Evolutionary conservation across 2,797 vertebrate species (phyloP).

Genomic region (Lepus oiostolus): DNA sequence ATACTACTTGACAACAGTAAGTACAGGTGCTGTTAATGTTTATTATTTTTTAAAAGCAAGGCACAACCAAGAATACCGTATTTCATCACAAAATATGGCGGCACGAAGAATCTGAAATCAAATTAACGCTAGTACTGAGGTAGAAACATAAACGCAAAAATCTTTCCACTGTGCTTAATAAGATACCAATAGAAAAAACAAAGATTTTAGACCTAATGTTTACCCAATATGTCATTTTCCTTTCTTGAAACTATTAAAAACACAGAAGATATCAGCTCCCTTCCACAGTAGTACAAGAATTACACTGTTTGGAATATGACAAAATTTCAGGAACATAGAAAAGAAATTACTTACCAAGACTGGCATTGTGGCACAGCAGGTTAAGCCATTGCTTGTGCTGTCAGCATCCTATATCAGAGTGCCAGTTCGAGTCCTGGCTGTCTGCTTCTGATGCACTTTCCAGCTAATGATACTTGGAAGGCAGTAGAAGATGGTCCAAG

Average conservation of each 20-base stretch:
- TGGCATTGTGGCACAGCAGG: too few relatives aligned
- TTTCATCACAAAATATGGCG: background rate
- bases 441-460: too few relatives aligned
- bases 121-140: background rate
- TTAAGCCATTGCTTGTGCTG: too few relatives aligned
- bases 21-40: background rate
- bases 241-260: background rate
- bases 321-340: constrained; percentile 3
- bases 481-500: too few relatives aligned
- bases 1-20: background rate
- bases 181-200: background rate
- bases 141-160: background rate
- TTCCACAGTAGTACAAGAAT: background rate
- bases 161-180: background rate
- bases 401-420: too few relatives aligned
- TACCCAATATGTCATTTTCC: background rate
- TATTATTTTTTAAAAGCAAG: constrained; percentile 22
- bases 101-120: background rate
- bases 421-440: too few relatives aligned
- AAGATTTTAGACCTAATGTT: background rate
- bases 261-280: background rate
- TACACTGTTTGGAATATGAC: background rate
- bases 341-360: background rate
- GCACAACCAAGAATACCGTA: background rate
- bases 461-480: too few relatives aligned